Base-by-base conservation (phyloP, 2,797 vertebrate genomes). In the Lagorchestes hirsutus region DNA sequence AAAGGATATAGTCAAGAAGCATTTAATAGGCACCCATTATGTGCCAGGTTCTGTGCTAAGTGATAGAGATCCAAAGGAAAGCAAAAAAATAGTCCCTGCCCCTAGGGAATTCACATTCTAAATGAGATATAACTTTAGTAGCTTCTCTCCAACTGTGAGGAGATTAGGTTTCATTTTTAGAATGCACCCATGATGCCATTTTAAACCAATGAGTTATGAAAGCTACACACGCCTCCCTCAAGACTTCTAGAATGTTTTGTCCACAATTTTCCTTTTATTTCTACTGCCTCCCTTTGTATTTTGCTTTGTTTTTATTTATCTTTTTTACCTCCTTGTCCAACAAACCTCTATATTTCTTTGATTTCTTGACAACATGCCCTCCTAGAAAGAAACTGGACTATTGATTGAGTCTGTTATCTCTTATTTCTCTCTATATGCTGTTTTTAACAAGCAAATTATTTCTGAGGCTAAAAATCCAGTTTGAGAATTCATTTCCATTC, bases 81-180 rank as follows among this genome's bases (percentile, higher is more conserved):
- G 22, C 22, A 82, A 82, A 74, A 82, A 82, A 82, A 24, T 46
- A 82, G 40, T 46, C 8, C 40, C 22, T 24, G 18, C 67, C 22
- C 8, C 67, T 82, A 24, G 40, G n/a, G 8, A 46, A 18, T 16
- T 40, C 18, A 24, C 67, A 40, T 24, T 82, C n/a, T 46, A 40
- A 82, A 22, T 24, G 67, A 82, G n/a, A 22, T 4, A 93, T 87
- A 96, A 91, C 27, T 40, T 62, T 92, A 90, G 92, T 6, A n/a
- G 50, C 74, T 34, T 94, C 34, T 96, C 95, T 57, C 93, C 92
- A 94, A 97, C 95, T 93, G 55, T 91, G 57, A 67, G 67, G 67
- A 95, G 31, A 90, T 91, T 50, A 52, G n/a, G 55, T 94, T 96
- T 97, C 18, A 93, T 28, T 96, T 97, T 94, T 74, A 96, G 93